Base-by-base conservation (phyloP, 2,888 invertebrate species). In the Heliothis peltigera region DNA sequence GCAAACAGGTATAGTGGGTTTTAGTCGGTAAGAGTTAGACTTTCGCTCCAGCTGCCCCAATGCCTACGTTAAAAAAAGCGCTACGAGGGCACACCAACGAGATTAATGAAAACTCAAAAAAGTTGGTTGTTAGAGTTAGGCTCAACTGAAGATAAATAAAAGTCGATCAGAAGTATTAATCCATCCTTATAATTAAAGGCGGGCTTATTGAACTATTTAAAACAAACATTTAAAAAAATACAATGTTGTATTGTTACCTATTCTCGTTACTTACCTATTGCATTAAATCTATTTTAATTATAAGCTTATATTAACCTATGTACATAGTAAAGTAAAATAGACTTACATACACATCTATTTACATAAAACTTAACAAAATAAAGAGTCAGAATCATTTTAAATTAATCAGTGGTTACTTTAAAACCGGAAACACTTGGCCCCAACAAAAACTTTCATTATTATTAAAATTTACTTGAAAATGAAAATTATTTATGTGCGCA, bases 141-240 rank as follows among this genome's bases (percentile, higher is more conserved):
- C 22, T 22, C 4, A 22, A 4, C 4, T 22, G 22, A 22, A 22
- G 22, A 28, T n/a, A 18, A 79, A 70, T 81, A 61, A 77, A 78
- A 80, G 54, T 18, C 68, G n/a, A 42, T 28, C 28, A 52, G 42
- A 51, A 51, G 32, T 43, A 48, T 48, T 21, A 67, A 48, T 79
- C 63, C 65, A 80, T 71, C 71, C 70, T 71, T 77, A 68, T 81
- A 78, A 59, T 79, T 73, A 71, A 75, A 84, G 84, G 84, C 84
- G 84, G 83, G 70, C 75, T 80, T 81, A 84, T 55, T 64, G 48
- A 70, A 69, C 64, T 73, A 80, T 60, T 63, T 59, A 71, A 81
- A 73, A 63, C 58, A 62, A 77, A 81, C 54, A 55, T 67, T 56
- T 64, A 57, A 70, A 55, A 59, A 78, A 70, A 70, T 76, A 79